These are phyloP conservation scores for Stegodyphus dumicola DNA, from an alignment of 1,140 invertebrate genomes.

Conservation along the genomic window DNA sequence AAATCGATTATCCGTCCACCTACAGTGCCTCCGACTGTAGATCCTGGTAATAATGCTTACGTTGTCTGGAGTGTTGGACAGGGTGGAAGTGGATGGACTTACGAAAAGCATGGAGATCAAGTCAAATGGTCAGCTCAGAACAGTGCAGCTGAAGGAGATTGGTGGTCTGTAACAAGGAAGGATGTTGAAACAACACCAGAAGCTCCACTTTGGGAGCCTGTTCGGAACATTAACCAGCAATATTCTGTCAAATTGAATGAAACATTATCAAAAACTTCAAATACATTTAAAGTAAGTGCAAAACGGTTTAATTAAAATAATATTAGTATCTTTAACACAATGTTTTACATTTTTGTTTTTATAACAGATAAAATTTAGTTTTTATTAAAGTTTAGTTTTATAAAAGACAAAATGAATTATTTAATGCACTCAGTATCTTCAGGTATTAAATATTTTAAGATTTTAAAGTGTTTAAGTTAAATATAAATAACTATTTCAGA, in stretches of 20 bases:
- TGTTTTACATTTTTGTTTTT: too few species aligned
- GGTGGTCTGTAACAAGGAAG: conserved; percentile 30
- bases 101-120: conserved; percentile 36
- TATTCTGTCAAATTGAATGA: neutral
- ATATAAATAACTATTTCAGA: too few species aligned
- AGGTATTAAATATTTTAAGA: too few species aligned
- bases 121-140: conserved; percentile 50
- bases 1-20: too few species aligned
- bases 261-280: neutral
- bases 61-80: conserved; percentile 50
- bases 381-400: too few species aligned
- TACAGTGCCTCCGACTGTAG: neutral
- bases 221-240: neutral
- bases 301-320: too few species aligned
- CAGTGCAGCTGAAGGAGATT: conserved; percentile 25
- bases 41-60: conserved; percentile 33
- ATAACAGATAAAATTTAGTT: too few species aligned
- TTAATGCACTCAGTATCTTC: too few species aligned
- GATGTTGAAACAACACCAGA: neutral
- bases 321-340: too few species aligned
- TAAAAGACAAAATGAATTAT: too few species aligned
- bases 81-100: conserved; percentile 44
- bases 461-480: too few species aligned
- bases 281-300: neutral
- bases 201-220: neutral